phyloP scores from a whole-genome alignment of 2,888 invertebrate species.

The Alloscopus bannaensis region DNA sequence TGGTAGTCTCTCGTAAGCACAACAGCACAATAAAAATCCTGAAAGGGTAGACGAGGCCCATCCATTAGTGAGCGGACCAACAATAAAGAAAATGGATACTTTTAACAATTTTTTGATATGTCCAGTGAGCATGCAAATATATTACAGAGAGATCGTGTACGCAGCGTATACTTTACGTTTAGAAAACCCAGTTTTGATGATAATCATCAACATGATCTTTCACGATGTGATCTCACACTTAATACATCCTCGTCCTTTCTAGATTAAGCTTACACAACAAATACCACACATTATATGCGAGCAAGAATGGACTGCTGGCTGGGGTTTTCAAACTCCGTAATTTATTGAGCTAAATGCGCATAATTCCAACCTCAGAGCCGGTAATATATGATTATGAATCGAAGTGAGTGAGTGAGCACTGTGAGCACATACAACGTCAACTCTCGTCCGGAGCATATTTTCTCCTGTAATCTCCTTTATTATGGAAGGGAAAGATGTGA shows the following conservation, averaged over 20 bases:
- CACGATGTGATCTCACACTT: slow-evolving; percentile 24
- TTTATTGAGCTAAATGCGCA: slow-evolving; percentile 43
- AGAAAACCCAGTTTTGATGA: slow-evolving; percentile 52
- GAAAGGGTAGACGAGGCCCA: neutral
- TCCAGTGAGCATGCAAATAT: slow-evolving; percentile 48
- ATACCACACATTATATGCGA: neutral
- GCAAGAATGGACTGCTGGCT: neutral
- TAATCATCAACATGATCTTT: slow-evolving; percentile 30
- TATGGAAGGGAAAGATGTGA: too few species aligned
- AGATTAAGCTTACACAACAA: neutral
- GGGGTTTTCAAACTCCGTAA: slow-evolving; percentile 27
- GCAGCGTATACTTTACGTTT: too few species aligned
- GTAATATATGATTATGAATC: slow-evolving; percentile 8
- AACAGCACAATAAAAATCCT: too few species aligned
- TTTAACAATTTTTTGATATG: slow-evolving; percentile 9
- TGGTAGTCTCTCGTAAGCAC: too few species aligned
- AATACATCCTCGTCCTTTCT: slow-evolving; percentile 37
- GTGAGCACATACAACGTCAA: too few species aligned
- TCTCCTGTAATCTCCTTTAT: too few species aligned
- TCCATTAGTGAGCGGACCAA: slow-evolving; percentile 3
- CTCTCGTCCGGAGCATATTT: too few species aligned
- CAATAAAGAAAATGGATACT: neutral
- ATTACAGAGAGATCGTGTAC: slow-evolving; percentile 13
- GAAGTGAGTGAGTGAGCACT: too few species aligned
- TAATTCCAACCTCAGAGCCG: slow-evolving; percentile 28